phyloP scores from a whole-genome alignment of 1,140 invertebrate species.

The Melanaphis sacchari region DNA sequence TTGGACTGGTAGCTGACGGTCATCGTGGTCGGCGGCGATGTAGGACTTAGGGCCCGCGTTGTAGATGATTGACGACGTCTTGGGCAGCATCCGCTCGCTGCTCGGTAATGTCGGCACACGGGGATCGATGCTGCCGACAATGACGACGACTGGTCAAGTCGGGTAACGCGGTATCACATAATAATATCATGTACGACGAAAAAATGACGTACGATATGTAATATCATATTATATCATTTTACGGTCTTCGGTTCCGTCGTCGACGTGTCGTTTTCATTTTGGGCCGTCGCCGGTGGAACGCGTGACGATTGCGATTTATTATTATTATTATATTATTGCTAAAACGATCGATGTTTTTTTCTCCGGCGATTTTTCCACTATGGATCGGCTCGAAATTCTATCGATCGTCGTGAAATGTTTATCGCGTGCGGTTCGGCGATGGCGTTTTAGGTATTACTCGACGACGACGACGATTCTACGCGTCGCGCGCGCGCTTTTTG shows the following conservation, averaged over 20 bases:
- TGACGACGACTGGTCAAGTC: background rate
- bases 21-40: constrained; percentile 65
- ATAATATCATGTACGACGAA: background rate
- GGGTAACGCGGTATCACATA: background rate
- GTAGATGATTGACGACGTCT: background rate
- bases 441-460: background rate
- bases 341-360: background rate
- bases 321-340: background rate
- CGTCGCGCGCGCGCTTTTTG: constrained; percentile 18
- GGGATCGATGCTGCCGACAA: too few species aligned
- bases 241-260: background rate
- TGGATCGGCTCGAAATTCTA: background rate
- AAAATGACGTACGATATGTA: background rate
- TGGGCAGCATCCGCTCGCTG: background rate
- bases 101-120: too few species aligned
- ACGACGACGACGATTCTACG: background rate
- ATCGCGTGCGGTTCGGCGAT: background rate
- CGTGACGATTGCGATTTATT: too few species aligned
- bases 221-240: background rate
- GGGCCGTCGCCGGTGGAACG: too few species aligned
- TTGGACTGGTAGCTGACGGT: constrained; percentile 80
- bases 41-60: background rate
- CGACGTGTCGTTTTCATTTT: background rate
- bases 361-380: too few species aligned
- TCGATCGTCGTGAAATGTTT: background rate